Evolutionary conservation across 2,797 vertebrate species (phyloP).

Genomic region (Artibeus jamaicensis): DNA sequence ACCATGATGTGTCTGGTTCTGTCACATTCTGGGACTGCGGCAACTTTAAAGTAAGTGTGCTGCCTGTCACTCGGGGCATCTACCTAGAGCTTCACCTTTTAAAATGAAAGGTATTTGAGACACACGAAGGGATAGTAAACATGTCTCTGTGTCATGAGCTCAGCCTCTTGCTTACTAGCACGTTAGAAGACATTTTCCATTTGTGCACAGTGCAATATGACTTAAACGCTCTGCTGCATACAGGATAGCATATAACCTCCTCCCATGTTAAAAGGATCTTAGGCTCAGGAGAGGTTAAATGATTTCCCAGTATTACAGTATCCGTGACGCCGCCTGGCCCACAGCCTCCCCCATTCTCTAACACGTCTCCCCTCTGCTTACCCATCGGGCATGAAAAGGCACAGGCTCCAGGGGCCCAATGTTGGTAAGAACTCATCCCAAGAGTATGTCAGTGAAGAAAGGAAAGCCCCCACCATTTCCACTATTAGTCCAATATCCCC

Average conservation of each 20-base stretch:
- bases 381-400: neutral
- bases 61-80: neutral
- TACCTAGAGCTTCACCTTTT: neutral
- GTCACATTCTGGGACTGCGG: neutral
- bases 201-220: neutral
- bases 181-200: neutral
- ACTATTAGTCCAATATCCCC: neutral
- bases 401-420: neutral
- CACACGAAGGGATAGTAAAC: neutral
- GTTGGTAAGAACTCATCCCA: neutral
- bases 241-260: neutral
- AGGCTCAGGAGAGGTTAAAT: neutral
- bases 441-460: neutral
- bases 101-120: slow-evolving; percentile 15
- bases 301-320: neutral
- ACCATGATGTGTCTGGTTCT: neutral
- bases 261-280: neutral
- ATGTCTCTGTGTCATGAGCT: neutral
- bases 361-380: fast-evolving
- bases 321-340: neutral
- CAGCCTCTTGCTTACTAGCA: neutral
- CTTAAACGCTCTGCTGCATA: neutral
- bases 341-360: neutral
- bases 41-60: neutral
- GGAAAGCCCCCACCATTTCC: neutral